Evolutionary conservation across 2,113 vertebrate species (phyloP).

Genomic region (Oostethus manadensis): DNA sequence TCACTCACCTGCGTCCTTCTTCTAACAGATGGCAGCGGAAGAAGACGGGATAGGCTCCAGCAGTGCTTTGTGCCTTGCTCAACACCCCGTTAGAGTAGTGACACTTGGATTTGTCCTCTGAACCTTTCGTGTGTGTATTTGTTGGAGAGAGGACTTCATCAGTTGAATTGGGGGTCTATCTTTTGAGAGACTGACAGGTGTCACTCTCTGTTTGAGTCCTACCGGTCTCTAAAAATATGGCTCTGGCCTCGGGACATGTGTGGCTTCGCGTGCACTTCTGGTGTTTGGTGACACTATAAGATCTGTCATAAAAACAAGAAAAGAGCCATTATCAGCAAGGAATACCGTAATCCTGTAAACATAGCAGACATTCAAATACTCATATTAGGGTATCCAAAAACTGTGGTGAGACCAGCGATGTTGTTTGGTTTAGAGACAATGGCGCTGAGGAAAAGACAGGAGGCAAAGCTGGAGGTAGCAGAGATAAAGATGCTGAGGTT

Average conservation of each 20-base stretch:
- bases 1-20: background rate
- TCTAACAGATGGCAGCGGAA: conserved; percentile 9
- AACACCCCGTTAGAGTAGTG: conserved; percentile 40
- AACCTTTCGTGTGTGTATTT: conserved; percentile 5
- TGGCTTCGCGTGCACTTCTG: conserved; percentile 24
- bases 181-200: conserved; percentile 59
- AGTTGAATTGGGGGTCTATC: conserved; percentile 45
- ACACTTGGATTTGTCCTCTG: conserved; percentile 42
- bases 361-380: too few relatives aligned
- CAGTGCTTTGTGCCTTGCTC: conserved; percentile 56
- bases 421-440: too few relatives aligned
- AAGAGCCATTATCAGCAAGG: conserved; percentile 5
- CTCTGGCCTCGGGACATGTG: conserved; percentile 30
- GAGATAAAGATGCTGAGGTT: too few relatives aligned
- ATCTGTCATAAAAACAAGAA: conserved; percentile 42
- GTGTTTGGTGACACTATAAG: conserved; percentile 30
- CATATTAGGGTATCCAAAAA: too few relatives aligned
- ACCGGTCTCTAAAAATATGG: conserved; percentile 43
- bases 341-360: conserved; percentile 12
- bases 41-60: conserved; percentile 32
- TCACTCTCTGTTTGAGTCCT: conserved; percentile 46
- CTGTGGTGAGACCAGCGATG: too few relatives aligned
- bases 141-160: conserved; percentile 36
- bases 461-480: too few relatives aligned
- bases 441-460: too few relatives aligned